Evolutionary conservation across 2,888 invertebrate genomes (phyloP), one percentile per base, ranked within the genome.

Genomic region (Pristionchus maxplancki): DNA sequence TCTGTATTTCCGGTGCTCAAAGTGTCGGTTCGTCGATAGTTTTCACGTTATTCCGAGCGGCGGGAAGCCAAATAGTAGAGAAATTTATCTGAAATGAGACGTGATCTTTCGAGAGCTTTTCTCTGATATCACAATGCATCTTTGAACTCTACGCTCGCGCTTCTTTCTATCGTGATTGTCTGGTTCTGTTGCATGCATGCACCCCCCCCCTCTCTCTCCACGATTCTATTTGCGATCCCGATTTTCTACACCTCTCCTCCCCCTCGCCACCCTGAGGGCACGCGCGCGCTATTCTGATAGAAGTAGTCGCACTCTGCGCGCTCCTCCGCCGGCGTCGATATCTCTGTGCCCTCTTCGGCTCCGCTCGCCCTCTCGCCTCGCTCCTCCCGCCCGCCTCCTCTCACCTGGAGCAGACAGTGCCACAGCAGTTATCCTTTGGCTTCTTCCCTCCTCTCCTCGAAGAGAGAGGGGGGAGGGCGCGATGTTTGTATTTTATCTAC

Each of bases 161-260:
- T 58, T 67, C 31, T 31, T 34, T 34, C 34, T 67, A 20, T 34
- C 2, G 31, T 67, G 31, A 31, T 67, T 40, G 71, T 78, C 78
- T 44, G 78, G 78, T 78, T 78, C 31, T 78, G 44, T 78, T 78
- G 78, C 78, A 48, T 13, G 40, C 24, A 58, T 64, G 71, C 37
- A 8, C 37, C 71, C 71, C 20, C 71, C 20, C 71, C n/a, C 78
- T 78, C 44, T 6, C 78, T 78, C 78, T 24, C 78, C 48, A 9
- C 28, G 24, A 28, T 48, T 78, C 78, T 78, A 78, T 78, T 78
- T 78, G 78, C 37, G 24, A 44, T 48, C n/a, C 78, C 78, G 78
- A 78, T 78, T 78, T 78, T 78, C 78, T 78, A 48, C 78, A 78
- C 78, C 78, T 64, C 64, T 31, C 31, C 64, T 13, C 64, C 31